Conservation (phyloP, 2,888 invertebrate species). For the Diadromus collaris region DNA sequence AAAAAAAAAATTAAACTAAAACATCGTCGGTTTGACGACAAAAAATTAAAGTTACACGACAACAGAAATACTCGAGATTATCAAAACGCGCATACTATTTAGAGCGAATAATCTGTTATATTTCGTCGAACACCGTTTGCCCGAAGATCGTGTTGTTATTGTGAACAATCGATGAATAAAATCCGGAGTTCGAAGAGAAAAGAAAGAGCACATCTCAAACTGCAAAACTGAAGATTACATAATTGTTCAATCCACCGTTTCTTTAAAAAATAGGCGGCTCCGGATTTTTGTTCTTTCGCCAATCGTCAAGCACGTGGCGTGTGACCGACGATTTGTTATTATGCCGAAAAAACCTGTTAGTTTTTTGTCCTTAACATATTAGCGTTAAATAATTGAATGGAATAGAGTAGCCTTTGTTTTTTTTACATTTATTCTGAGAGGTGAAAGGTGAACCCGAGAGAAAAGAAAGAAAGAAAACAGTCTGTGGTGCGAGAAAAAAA, state of each 20-base stretch:
- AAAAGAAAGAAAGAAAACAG: slow-evolving; percentile 24
- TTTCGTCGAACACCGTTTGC: slow-evolving; percentile 60
- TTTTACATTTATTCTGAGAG: slow-evolving; percentile 63
- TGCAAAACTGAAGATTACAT: background rate
- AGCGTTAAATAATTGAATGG: slow-evolving; percentile 73
- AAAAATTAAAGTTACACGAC: slow-evolving; percentile 13
- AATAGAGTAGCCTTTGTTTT: slow-evolving; percentile 77
- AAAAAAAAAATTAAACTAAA: background rate
- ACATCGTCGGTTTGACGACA: slow-evolving; percentile 20
- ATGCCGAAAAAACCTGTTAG: slow-evolving; percentile 75
- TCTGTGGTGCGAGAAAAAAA: slow-evolving; percentile 12
- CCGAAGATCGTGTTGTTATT: slow-evolving; percentile 28
- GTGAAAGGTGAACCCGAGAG: slow-evolving; percentile 28
- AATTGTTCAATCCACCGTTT: background rate
- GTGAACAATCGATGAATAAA: slow-evolving; percentile 36
- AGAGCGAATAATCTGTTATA: slow-evolving; percentile 74
- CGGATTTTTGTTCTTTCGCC: slow-evolving; percentile 38
- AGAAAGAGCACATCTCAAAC: background rate
- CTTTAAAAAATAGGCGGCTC: background rate
- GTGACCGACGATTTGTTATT: slow-evolving; percentile 62
- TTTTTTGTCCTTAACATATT: slow-evolving; percentile 76
- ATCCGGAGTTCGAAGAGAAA: slow-evolving; percentile 7
- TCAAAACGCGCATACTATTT: slow-evolving; percentile 11
- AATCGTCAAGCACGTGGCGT: slow-evolving; percentile 46
- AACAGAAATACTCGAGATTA: slow-evolving; percentile 19